Evolutionary conservation across 2,888 invertebrate genomes (phyloP).

Genomic region (Danaus chrysippus): DNA sequence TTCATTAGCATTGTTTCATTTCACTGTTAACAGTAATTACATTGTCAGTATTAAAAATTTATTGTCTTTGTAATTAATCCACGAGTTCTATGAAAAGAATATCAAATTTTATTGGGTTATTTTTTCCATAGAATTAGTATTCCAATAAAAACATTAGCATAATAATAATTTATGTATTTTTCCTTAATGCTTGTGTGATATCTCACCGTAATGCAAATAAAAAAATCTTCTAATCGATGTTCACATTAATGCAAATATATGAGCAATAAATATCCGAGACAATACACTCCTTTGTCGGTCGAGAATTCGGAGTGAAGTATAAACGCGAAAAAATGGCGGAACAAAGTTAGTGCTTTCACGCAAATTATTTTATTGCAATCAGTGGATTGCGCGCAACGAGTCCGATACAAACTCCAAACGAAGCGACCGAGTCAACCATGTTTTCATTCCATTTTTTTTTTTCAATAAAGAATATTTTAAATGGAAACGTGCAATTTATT

Average conservation of each 20-base stretch:
- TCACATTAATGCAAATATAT: conserved; percentile 18
- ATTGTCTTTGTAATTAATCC: too few relatives aligned
- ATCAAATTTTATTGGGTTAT: too few relatives aligned
- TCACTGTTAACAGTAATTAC: neutral
- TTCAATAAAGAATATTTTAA: conserved; percentile 62
- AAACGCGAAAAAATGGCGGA: conserved; percentile 29
- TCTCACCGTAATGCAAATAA: neutral
- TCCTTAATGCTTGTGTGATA: too few relatives aligned
- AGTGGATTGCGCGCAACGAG: conserved; percentile 41
- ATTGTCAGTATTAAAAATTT: neutral
- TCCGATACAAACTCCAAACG: conserved; percentile 52
- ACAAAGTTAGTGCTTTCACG: conserved; percentile 49
- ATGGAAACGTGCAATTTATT: conserved; percentile 67
- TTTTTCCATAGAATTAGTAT: too few relatives aligned
- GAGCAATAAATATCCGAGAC: neutral
- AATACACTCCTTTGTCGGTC: neutral
- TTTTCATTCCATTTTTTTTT: conserved; percentile 56
- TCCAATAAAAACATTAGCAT: too few relatives aligned
- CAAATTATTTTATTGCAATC: conserved; percentile 61
- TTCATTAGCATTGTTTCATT: neutral
- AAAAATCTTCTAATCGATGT: neutral
- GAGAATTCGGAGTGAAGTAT: conserved; percentile 21
- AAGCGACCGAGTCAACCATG: conserved; percentile 51
- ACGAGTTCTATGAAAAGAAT: too few relatives aligned
- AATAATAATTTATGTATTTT: too few relatives aligned